Conservation (phyloP, 2,113 vertebrate genomes). For the Python bivittatus region DNA sequence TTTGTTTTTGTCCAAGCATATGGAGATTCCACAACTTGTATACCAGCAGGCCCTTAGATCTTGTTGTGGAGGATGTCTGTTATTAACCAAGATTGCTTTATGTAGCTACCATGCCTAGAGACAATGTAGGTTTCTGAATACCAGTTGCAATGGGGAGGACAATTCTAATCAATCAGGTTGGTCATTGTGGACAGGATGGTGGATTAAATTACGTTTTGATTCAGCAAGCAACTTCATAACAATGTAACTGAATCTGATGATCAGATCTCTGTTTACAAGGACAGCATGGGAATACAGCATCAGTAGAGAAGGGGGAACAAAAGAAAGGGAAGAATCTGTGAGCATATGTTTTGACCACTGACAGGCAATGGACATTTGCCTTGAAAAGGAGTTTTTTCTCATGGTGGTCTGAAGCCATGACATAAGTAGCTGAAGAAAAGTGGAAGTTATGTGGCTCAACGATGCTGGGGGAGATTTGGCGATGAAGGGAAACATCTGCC, state of each 20-base stretch:
- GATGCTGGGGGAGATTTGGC: background rate
- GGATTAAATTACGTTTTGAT: background rate
- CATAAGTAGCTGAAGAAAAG: constrained; percentile 16
- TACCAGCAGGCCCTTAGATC: background rate
- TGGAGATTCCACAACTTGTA: background rate
- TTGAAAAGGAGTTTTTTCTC: constrained; percentile 37
- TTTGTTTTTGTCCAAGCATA: background rate
- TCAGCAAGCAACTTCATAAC: background rate
- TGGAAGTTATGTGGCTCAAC: background rate
- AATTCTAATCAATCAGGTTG: background rate
- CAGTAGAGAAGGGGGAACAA: background rate
- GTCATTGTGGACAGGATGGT: background rate
- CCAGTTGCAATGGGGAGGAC: background rate
- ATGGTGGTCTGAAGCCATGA: background rate
- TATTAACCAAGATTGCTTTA: background rate
- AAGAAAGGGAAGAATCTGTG: background rate
- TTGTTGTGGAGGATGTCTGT: background rate
- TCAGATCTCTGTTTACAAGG: background rate
- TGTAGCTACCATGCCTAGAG: background rate
- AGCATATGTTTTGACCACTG: constrained; percentile 40
- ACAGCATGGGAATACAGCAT: background rate
- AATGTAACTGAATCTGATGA: background rate
- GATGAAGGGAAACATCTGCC: background rate
- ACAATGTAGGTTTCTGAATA: background rate
- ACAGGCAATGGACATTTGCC: background rate